A percentile compares a stretch with the other conserved stretches of the same genome.
phyloP scores from a whole-genome alignment of 2,797 vertebrate genomes.

The Helicolenus hilgendorfi region DNA sequence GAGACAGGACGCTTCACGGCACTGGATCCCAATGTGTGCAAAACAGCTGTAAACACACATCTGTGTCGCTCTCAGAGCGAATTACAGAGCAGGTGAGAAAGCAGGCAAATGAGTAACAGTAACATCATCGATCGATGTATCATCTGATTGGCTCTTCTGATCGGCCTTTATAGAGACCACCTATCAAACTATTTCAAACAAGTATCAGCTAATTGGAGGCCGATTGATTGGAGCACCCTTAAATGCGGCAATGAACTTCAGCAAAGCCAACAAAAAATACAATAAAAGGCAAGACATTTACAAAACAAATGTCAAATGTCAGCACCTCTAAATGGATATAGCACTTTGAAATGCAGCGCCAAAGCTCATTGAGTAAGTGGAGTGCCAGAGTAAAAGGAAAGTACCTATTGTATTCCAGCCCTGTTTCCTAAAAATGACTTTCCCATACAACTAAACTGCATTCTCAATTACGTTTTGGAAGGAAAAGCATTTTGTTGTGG shows the following conservation, averaged over 20 bases:
- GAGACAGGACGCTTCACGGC: not conserved
- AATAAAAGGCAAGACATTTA: not conserved
- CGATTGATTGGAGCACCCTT: too few relatives aligned
- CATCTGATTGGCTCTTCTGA: not conserved
- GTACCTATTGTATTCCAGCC: not conserved
- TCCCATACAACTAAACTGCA: not conserved
- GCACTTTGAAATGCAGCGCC: not conserved
- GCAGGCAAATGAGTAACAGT: not conserved
- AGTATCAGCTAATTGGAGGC: not conserved
- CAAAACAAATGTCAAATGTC: not conserved
- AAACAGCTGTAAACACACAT: not conserved
- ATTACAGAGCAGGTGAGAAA: not conserved
- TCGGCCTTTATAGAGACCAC: not conserved
- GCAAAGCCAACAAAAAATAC: not conserved
- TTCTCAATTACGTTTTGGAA: not conserved
- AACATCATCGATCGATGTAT: not conserved
- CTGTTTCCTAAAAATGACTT: not conserved
- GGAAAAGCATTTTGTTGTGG: not conserved
- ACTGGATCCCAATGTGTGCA: not conserved
- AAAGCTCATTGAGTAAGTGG: not conserved
- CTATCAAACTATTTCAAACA: not conserved
- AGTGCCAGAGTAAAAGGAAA: not conserved
- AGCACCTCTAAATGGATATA: not conserved
- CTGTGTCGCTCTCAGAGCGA: too few relatives aligned
- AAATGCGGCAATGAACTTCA: too few relatives aligned